Evolutionary conservation across 2,113 vertebrate genomes (phyloP).

Genomic region (Jacana jacana): DNA sequence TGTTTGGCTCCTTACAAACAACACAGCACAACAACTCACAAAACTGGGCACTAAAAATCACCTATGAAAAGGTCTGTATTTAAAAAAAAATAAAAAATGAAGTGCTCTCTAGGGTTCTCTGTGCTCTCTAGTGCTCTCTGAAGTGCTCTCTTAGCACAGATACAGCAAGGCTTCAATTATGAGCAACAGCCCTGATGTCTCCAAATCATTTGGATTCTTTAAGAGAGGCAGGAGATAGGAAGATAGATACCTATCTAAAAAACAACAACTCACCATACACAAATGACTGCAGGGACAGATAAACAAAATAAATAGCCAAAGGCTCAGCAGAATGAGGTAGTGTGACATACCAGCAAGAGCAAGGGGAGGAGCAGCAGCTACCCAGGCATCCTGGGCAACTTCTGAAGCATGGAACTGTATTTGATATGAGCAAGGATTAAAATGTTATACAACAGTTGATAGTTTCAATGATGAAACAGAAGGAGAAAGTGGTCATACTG

Average conservation of each 20-base stretch:
- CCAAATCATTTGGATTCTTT: not conserved
- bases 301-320: not conserved
- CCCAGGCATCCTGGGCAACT: not conserved
- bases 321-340: not conserved
- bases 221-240: not conserved
- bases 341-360: not conserved
- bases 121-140: too few species aligned
- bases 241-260: not conserved
- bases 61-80: not conserved
- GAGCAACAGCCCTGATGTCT: not conserved
- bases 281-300: slow-evolving; percentile 44
- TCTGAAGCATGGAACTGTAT: fast-evolving
- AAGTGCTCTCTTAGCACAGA: not conserved
- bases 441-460: not conserved
- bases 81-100: not conserved
- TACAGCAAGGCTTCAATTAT: not conserved
- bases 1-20: not conserved
- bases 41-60: not conserved
- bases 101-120: not conserved
- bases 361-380: not conserved
- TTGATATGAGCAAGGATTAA: not conserved
- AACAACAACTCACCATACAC: not conserved
- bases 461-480: not conserved
- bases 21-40: not conserved
- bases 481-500: not conserved